Evolutionary conservation across 2,797 vertebrate genomes (phyloP).

Genomic region (Prionace glauca): DNA sequence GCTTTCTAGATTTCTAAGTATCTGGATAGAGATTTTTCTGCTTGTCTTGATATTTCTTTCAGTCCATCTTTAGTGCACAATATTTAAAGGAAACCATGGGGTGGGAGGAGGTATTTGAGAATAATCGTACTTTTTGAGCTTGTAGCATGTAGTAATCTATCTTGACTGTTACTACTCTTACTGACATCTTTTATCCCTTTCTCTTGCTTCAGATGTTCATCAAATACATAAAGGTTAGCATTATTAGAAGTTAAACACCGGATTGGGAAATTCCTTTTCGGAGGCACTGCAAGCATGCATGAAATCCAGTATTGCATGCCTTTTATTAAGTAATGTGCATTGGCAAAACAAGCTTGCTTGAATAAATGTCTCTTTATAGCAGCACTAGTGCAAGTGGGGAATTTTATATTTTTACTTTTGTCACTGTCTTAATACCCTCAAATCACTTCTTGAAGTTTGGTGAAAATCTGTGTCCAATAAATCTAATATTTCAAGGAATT

Average conservation of each 20-base stretch:
- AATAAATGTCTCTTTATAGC: background rate
- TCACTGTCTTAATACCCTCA: background rate
- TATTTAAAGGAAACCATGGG: background rate
- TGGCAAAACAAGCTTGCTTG: background rate
- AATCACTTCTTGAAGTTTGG: background rate
- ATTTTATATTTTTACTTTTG: background rate
- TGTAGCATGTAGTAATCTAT: constrained; percentile 63
- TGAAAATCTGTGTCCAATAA: constrained; percentile 17
- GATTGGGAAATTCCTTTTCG: background rate
- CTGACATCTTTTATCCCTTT: constrained; percentile 72
- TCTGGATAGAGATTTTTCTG: background rate
- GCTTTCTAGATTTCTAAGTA: background rate
- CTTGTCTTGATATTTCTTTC: background rate
- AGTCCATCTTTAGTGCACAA: background rate
- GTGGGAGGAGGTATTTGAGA: background rate
- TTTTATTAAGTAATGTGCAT: background rate
- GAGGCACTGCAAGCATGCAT: constrained; percentile 17
- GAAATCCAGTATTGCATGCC: constrained; percentile 16
- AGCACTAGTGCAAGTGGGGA: background rate
- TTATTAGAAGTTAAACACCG: constrained; percentile 45
- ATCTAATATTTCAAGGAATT: background rate
- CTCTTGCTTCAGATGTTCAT: constrained; percentile 99
- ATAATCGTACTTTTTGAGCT: constrained; percentile 58
- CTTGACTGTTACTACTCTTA: constrained; percentile 59
- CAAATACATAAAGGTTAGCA: constrained; percentile 99